Conservation (phyloP, 2,797 vertebrate genomes). For the Jordanella pulchra region DNA sequence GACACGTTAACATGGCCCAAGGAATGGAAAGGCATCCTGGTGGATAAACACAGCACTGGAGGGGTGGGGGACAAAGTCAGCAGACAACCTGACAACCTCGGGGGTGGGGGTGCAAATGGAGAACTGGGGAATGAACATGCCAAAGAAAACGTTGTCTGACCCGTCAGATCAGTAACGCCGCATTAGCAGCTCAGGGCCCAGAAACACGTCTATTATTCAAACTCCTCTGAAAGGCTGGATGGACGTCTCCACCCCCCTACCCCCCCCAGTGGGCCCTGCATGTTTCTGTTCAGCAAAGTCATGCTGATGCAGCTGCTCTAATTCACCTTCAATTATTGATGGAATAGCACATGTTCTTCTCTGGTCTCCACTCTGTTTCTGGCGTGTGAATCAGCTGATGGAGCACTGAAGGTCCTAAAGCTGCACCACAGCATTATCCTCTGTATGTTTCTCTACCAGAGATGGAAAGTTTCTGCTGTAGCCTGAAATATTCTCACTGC, state of each 20-base stretch:
- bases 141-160: no score
- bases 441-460: background rate
- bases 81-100: no score
- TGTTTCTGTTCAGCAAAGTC: background rate
- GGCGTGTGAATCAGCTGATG: no score
- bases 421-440: no score
- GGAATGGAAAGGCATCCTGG: no score
- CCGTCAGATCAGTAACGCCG: conserved; percentile 13
- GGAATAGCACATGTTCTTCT: background rate
- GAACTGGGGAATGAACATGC: no score
- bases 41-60: no score
- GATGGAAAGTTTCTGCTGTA: background rate
- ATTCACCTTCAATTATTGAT: background rate
- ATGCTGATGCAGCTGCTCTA: background rate
- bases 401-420: no score
- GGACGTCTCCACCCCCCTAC: background rate
- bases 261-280: background rate
- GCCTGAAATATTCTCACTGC: background rate
- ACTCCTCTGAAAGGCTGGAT: conserved; percentile 37
- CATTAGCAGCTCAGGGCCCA: conserved; percentile 32
- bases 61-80: no score
- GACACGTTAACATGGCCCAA: no score
- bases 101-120: no score
- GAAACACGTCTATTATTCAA: conserved; percentile 64
- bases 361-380: background rate